Conservation (phyloP, 1,140 invertebrate genomes). For the Bombus affinis region DNA sequence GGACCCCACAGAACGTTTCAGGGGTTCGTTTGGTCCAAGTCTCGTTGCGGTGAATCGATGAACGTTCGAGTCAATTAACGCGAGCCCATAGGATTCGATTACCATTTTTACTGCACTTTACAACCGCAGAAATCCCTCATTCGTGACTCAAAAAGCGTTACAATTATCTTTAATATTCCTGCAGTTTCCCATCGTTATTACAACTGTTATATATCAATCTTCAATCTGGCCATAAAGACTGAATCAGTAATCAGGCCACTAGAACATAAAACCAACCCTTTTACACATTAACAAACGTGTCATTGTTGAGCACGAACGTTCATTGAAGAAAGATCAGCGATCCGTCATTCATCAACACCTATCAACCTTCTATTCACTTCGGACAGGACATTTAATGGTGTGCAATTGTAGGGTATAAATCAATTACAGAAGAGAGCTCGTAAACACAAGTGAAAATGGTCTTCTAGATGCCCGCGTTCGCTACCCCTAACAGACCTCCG, state of each 20-base stretch:
- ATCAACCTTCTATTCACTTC: not conserved
- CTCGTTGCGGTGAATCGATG: conserved; percentile 14
- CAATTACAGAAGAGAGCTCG: not conserved
- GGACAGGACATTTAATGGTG: not conserved
- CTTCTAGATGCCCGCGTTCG: not conserved
- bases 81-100: conserved; percentile 30
- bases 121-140: not conserved
- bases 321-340: not conserved
- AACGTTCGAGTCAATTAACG: conserved; percentile 54
- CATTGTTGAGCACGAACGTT: not conserved
- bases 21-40: not conserved
- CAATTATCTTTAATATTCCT: too few species aligned
- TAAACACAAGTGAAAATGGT: not conserved
- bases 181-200: not conserved
- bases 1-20: too few species aligned
- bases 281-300: too few species aligned
- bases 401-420: not conserved
- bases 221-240: not conserved
- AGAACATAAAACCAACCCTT: not conserved
- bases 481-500: not conserved
- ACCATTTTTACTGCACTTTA: not conserved
- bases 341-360: not conserved
- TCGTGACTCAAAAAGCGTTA: too few species aligned
- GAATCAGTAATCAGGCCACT: too few species aligned
- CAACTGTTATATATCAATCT: too few species aligned